Evolutionary conservation across 2,113 vertebrate species (phyloP).

Genomic region (Lonchura striata): DNA sequence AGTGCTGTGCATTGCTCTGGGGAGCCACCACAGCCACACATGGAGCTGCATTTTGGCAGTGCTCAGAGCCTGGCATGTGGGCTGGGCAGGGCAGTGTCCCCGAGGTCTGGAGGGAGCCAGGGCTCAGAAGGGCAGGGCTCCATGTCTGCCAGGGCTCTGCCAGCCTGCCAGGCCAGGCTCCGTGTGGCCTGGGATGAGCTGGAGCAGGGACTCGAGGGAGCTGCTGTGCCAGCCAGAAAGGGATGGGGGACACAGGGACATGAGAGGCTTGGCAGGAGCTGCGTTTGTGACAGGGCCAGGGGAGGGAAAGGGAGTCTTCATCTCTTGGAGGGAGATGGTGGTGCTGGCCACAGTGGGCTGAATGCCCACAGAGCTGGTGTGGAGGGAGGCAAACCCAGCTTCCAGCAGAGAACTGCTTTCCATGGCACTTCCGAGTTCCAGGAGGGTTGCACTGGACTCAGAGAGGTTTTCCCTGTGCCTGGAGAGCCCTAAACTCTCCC

Average conservation of each 20-base stretch:
- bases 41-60: background rate
- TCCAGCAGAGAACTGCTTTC: background rate
- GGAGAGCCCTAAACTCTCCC: background rate
- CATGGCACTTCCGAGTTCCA: fast-evolving
- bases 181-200: fast-evolving
- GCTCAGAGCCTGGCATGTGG: background rate
- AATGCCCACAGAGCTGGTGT: background rate
- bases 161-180: background rate
- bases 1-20: fast-evolving
- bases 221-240: background rate
- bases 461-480: background rate
- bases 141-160: background rate
- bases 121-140: background rate
- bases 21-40: fast-evolving
- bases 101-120: background rate
- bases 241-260: background rate
- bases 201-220: background rate
- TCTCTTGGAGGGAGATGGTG: background rate
- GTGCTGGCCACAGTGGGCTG: background rate
- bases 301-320: background rate
- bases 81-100: background rate
- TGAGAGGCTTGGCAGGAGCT: background rate
- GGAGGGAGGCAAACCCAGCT: background rate
- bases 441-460: background rate
- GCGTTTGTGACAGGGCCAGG: background rate